Evolutionary conservation across 2,797 vertebrate species (phyloP).

Genomic region (Ceryle rudis): DNA sequence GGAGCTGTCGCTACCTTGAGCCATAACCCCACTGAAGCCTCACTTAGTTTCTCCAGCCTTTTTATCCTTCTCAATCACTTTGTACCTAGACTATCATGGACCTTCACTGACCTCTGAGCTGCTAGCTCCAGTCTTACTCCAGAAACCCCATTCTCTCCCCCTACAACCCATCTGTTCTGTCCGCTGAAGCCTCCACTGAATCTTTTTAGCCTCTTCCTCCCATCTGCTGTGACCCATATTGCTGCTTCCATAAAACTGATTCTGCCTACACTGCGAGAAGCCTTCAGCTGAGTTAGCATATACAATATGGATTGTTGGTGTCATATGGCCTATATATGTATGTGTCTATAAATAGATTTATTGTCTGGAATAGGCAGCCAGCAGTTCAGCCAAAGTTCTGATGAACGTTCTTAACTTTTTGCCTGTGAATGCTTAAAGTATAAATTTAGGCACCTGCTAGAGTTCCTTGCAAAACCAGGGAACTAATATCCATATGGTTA

Average conservation of each 20-base stretch:
- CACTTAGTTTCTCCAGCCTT: not conserved
- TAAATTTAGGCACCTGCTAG: conserved; percentile 23
- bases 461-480: not conserved
- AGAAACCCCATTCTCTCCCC: conserved; percentile 57
- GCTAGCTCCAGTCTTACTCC: conserved; percentile 44
- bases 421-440: not conserved
- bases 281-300: conserved; percentile 67
- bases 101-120: conserved; percentile 33
- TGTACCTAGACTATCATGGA: conserved; percentile 27
- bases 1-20: not conserved
- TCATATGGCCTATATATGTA: conserved; percentile 61
- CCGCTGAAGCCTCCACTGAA: conserved; percentile 59
- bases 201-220: conserved; percentile 70
- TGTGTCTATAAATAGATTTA: conserved; percentile 62
- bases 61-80: conserved; percentile 18
- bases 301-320: conserved; percentile 65
- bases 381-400: conserved; percentile 10
- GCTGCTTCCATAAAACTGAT: conserved; percentile 61
- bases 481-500: conserved; percentile 50
- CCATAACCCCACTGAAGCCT: not conserved
- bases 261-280: conserved; percentile 64
- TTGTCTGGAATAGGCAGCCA: conserved; percentile 34
- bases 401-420: conserved; percentile 30
- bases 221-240: conserved; percentile 75
- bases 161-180: conserved; percentile 67